Base-by-base conservation (phyloP, 2,888 invertebrate species). In the Ennomos erosarius region DNA sequence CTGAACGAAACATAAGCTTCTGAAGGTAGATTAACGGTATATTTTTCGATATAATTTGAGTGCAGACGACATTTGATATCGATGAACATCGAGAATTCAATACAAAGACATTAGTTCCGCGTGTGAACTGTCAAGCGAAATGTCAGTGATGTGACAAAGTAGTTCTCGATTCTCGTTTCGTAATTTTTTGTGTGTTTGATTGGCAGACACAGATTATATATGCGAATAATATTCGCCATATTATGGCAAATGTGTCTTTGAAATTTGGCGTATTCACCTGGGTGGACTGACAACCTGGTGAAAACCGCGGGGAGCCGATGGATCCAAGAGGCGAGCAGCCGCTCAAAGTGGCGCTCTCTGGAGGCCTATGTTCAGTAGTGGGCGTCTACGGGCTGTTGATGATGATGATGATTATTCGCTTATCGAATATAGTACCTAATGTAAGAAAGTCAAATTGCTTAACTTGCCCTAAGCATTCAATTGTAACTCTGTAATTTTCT, bases 11-110 rank as follows among this genome's bases (percentile, higher is more conserved):
- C 26, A 49, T 55, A 13, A 34, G 36, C 44, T 49, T 38, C 55
- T 49, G 55, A 0, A 26, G 26, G 3, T 44, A 38, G 38, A 12
- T 35, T 45, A 26, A 39, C 10, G 34, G 33, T 34, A 38, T 44
- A 10, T 45, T 39, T 54, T 54, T 54, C 16, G 9, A 34, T 16
- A 37, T 48, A 53, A 46, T 47, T 43, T 53, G 65, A 67, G 64
- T 71, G 71, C 69, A 70, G 68, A 69, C 71, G 81, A 83, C 79
- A 81, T 75, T 75, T 68, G 72, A 76, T 79, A 84, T 74, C 75
- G 81, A 82, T 81, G 82, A 79, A 71, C 70, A 69, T 62, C 64
- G 49, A 59, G 33, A 36, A 51, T 49, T 58, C 68, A 65, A 61
- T 66, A 68, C 69, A 62, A 45, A 56, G 43, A 49, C 54, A 46